Evolutionary conservation across 2,797 vertebrate species (phyloP), one percentile per base, ranked within the genome.

Genomic region (Paguma larvata): DNA sequence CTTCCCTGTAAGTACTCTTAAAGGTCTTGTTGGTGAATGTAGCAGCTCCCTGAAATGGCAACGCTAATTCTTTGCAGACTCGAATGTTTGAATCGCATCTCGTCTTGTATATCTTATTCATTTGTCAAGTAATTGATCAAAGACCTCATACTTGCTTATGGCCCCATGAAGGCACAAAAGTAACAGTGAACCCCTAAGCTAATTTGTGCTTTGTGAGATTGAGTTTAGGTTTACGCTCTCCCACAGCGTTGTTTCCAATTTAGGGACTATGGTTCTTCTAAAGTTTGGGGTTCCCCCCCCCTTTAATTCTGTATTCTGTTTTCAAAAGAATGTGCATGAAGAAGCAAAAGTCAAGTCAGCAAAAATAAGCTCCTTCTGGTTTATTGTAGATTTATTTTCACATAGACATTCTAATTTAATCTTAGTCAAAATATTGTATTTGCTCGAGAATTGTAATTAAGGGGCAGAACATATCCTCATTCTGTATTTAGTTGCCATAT

Each of bases 1-100:
- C 95, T 99, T 99, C 98, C 99, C 99, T 38, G 99, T 99, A 98
- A 99, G 99, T 99, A 96, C 73, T 98, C 51, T 25, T 91, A 30
- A 85, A 51, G 0, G 3, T 92, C 96, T 92, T 91, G 91, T 85
- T 94, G 95, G 97, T 98, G 88, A 65, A 95, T 79, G 16, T 93
- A 92, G 95, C 91, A 38, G 46, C 96, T 97, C 85, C 93, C 82
- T 97, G 95, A 97, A 94, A 63, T 75, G 88, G 96, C 79, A 95
- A 88, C 14, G 1, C 97, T 98, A 98, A 99, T 98, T 97, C 95
- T 98, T 98, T 98, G 97, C 98, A 98, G 98, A 95, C 97, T 95
- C 86, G 91, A 90, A 1, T 90, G 59, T 96, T 97, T 93, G 97
- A 98, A 94, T 98, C 97, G 65, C 96, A 97, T 98, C 92, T 97